Base-by-base conservation (phyloP, 1,140 invertebrate species). In the Habropoda laboriosa region DNA sequence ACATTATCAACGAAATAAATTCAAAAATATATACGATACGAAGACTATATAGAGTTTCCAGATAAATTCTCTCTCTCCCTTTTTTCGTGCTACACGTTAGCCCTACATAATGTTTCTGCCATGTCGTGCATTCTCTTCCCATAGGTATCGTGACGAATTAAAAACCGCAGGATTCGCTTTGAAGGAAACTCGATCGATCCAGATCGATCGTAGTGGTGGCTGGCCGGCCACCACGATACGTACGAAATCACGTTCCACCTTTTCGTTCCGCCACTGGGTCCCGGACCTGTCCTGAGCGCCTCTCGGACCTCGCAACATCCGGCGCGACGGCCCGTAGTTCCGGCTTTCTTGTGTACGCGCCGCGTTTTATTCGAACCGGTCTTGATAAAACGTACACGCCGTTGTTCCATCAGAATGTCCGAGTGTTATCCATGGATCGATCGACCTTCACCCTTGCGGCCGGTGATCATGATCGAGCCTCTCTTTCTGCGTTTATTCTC, bases 261-360 rank as follows among this genome's bases (percentile, higher is more conserved):
- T 71, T 86, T 73, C 85, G 86, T 89, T 90, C 86, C 85, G 86
- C 83, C 64, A 76, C 78, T 79, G 55, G 40, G 13, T 79, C 63
- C 38, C 85, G 73, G 83, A 85, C 72, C 76, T 86, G 85, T 89
- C 77, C 74, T 55, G 75, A 53, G 53, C n/a, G n/a, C n/a, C 27
- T 75, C 74, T 67, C 61, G 60, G 24, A 82, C 83, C 87, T 89
- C 83, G 89, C 86, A 89, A 91, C 87, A 90, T 90, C 90, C 88
- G 87, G 81, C 76, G 82, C 88, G 81, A 53, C 81, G 85, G 87
- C 80, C 88, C 90, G 86, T 90, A 72, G 81, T 91, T 92, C 91
- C 90, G 88, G 88, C 87, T 90, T 87, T 87, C 83, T 90, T 89
- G 66, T 79, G 2, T 30, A 67, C 38, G n/a, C 30, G 16, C 24